Conservation (phyloP, 1,140 invertebrate genomes). For the Apis cerana region DNA sequence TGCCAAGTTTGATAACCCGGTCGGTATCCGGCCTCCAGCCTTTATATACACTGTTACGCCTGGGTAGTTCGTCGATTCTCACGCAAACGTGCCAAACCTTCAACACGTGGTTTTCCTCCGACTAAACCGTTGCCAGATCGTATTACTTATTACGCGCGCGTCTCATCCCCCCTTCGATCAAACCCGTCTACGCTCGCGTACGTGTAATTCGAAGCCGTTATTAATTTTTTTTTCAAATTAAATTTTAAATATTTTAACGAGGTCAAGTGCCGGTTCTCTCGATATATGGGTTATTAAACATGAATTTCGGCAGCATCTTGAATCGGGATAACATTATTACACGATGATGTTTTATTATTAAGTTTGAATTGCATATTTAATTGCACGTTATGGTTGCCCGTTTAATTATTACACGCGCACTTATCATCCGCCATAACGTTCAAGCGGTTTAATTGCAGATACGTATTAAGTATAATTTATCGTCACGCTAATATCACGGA, state of each 20-base stretch:
- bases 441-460: background rate
- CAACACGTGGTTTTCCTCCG: constrained; percentile 39
- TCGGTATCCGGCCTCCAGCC: background rate
- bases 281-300: no score
- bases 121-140: background rate
- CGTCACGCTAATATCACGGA: background rate
- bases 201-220: no score
- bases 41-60: constrained; percentile 13
- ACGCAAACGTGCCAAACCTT: constrained; percentile 47
- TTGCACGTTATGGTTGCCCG: background rate
- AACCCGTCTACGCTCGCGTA: background rate
- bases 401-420: background rate
- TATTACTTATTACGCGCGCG: constrained; percentile 6
- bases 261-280: no score
- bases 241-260: no score
- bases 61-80: constrained; percentile 37
- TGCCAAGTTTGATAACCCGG: constrained; percentile 29
- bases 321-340: no score
- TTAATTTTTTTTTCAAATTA: no score
- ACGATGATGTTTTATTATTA: no score
- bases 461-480: background rate
- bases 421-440: background rate
- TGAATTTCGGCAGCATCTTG: no score
- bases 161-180: no score
- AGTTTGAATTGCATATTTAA: background rate